Conservation (phyloP, 2,113 vertebrate genomes). For the Vombatus ursinus region DNA sequence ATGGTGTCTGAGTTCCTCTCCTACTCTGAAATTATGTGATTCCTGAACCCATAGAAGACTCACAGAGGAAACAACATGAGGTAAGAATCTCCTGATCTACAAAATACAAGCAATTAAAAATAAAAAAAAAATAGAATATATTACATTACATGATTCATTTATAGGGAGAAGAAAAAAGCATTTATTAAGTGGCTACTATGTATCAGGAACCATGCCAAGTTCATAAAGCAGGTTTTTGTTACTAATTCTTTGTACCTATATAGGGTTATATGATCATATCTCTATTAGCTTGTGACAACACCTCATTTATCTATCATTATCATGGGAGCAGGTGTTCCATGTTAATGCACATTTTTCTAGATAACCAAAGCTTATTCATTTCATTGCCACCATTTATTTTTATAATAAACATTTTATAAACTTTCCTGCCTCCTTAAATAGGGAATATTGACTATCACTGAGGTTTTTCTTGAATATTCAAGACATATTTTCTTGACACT, state of each 20-base stretch:
- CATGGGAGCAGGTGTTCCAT: not conserved
- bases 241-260: not conserved
- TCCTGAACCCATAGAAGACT: not conserved
- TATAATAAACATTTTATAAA: not conserved
- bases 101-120: not conserved
- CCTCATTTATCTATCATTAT: not conserved
- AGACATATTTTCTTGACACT: not conserved
- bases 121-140: not conserved
- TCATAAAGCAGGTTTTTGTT: not conserved
- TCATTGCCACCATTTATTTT: not conserved
- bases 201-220: not conserved
- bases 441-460: not conserved
- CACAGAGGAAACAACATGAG: not conserved
- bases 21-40: not conserved
- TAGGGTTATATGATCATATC: not conserved
- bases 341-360: not conserved
- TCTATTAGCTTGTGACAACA: not conserved
- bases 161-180: not conserved
- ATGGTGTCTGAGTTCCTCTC: not conserved
- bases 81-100: not conserved
- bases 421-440: not conserved
- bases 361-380: not conserved
- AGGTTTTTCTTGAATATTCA: not conserved
- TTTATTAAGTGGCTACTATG: not conserved
- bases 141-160: not conserved